Conservation (phyloP, 2,888 invertebrate species). For the Coronaproctus castanopsis region DNA sequence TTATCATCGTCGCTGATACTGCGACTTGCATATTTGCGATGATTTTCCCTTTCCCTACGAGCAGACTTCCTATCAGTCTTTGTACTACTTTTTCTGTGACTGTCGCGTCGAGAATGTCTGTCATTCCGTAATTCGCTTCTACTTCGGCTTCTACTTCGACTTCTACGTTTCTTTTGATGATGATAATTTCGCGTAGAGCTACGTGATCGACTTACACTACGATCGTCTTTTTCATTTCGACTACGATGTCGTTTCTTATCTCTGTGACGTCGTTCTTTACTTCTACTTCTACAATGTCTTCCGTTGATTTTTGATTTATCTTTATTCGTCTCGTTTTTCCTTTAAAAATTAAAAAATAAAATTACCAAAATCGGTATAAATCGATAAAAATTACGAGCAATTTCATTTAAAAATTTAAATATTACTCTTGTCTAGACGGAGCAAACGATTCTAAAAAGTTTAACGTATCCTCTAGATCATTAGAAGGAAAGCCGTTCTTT, state of each 20-base stretch:
- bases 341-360: no score
- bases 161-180: constrained; percentile 17
- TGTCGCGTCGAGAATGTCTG: constrained; percentile 19
- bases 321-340: not conserved
- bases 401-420: not conserved
- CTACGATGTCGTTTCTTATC: constrained; percentile 18
- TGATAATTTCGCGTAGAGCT: constrained; percentile 16
- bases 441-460: constrained; percentile 67
- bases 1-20: constrained; percentile 16
- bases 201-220: constrained; percentile 15
- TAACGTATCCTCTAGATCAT: constrained; percentile 55
- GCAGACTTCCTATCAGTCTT: no score
- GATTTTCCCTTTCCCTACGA: constrained; percentile 21
- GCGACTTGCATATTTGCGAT: no score
- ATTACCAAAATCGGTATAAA: no score
- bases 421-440: constrained; percentile 28
- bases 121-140: constrained; percentile 21
- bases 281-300: constrained; percentile 8
- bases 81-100: constrained; percentile 19
- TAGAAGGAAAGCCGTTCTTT: constrained; percentile 22
- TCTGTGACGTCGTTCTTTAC: constrained; percentile 12
- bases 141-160: constrained; percentile 16
- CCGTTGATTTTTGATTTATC: not conserved
- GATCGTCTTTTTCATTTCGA: constrained; percentile 15
- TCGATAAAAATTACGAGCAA: no score